Evolutionary conservation across 2,113 vertebrate species (phyloP).

Genomic region (Pachyramphus minor): DNA sequence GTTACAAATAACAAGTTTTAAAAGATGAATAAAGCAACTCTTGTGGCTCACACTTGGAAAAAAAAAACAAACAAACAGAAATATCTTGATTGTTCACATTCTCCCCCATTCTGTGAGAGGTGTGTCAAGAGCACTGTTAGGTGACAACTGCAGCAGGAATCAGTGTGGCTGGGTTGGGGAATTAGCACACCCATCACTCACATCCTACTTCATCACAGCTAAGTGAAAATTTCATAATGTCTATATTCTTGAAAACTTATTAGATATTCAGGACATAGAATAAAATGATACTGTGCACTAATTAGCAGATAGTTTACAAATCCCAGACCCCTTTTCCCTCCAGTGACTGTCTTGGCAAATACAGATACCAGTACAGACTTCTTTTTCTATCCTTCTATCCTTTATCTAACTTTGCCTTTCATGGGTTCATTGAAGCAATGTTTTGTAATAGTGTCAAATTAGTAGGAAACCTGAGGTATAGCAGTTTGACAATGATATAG

Average conservation of each 20-base stretch:
- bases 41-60: not conserved
- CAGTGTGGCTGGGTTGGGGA: not conserved
- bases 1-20: not conserved
- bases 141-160: not conserved
- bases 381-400: not conserved
- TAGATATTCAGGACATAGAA: not conserved
- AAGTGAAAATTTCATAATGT: not conserved
- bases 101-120: not conserved
- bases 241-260: not conserved
- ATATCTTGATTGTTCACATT: not conserved
- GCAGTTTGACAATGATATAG: constrained; percentile 70
- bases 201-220: not conserved
- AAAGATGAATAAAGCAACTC: not conserved
- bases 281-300: not conserved
- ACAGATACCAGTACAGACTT: not conserved
- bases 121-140: rapidly evolving
- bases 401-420: constrained; percentile 52
- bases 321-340: not conserved
- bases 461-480: constrained; percentile 56
- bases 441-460: constrained; percentile 63
- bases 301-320: constrained; percentile 35
- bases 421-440: constrained; percentile 32
- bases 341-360: not conserved
- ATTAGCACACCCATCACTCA: not conserved
- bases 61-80: not conserved